Evolutionary conservation across 2,888 invertebrate species (phyloP).

Genomic region (Cataglyphis albicans): DNA sequence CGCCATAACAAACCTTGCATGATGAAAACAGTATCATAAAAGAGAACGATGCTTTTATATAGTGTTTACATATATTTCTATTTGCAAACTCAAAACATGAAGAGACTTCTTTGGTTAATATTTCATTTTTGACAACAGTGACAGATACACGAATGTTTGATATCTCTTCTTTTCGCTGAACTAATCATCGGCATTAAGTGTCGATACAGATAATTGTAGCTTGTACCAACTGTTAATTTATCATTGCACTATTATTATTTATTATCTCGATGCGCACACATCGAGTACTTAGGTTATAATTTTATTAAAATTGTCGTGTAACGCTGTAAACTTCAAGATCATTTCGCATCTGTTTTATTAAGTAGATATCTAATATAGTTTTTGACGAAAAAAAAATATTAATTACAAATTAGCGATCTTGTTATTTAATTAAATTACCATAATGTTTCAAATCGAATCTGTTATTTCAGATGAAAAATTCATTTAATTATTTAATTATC

Average conservation of each 20-base stretch:
- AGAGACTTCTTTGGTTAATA: constrained; percentile 16
- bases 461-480: neutral
- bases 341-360: constrained; percentile 40
- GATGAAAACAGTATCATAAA: neutral
- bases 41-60: neutral
- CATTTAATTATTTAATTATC: neutral
- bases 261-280: constrained; percentile 20
- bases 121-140: constrained; percentile 7
- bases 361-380: neutral
- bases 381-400: neutral
- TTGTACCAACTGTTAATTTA: constrained; percentile 62
- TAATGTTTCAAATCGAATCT: neutral
- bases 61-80: neutral
- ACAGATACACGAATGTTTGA: neutral
- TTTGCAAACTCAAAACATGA: neutral
- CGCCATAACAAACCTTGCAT: constrained; percentile 27
- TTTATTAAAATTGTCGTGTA: constrained; percentile 43
- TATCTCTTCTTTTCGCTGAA: neutral
- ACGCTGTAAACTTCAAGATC: constrained; percentile 47
- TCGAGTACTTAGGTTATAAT: constrained; percentile 61
- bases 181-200: neutral
- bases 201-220: neutral
- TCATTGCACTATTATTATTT: constrained; percentile 38
- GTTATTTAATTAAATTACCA: neutral
- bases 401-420: neutral